These are phyloP conservation scores for Drosophila simulans DNA, from an alignment of 1,140 invertebrate genomes.

Conservation along the genomic window DNA sequence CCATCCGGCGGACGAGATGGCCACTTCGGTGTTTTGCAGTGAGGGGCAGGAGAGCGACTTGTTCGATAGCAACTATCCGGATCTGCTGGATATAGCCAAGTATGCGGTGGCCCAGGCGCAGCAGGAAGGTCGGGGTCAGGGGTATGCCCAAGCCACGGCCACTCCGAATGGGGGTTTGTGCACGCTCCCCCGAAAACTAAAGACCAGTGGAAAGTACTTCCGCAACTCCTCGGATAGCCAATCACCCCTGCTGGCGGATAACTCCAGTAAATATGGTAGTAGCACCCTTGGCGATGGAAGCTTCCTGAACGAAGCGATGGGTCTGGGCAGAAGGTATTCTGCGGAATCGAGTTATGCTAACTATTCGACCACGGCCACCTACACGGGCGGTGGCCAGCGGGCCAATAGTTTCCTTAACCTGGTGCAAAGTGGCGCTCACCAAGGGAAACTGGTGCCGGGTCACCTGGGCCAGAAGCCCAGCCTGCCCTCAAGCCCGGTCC, in stretches of 20 bases:
- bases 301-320: conserved; percentile 79
- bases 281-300: conserved; percentile 78
- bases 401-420: conserved; percentile 82
- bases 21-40: conserved; percentile 76
- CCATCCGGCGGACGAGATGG: conserved; percentile 67
- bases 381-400: conserved; percentile 72
- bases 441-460: conserved; percentile 34
- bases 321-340: conserved; percentile 73
- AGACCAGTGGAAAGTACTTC: conserved; percentile 84
- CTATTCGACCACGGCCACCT: conserved; percentile 71
- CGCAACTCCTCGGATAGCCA: conserved; percentile 88
- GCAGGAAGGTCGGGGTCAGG: conserved; percentile 56
- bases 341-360: conserved; percentile 80
- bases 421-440: conserved; percentile 74
- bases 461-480: conserved; percentile 64
- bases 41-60: conserved; percentile 86
- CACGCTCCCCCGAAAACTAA: conserved; percentile 87
- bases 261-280: conserved; percentile 83
- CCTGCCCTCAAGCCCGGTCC: conserved; percentile 77
- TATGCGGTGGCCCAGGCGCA: conserved; percentile 84
- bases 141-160: conserved; percentile 55
- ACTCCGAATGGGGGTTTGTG: conserved; percentile 84
- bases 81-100: conserved; percentile 88
- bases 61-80: conserved; percentile 88
- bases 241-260: conserved; percentile 87